phyloP scores from a whole-genome alignment of 2,797 vertebrate genomes.

The Acipenser oxyrinchus region DNA sequence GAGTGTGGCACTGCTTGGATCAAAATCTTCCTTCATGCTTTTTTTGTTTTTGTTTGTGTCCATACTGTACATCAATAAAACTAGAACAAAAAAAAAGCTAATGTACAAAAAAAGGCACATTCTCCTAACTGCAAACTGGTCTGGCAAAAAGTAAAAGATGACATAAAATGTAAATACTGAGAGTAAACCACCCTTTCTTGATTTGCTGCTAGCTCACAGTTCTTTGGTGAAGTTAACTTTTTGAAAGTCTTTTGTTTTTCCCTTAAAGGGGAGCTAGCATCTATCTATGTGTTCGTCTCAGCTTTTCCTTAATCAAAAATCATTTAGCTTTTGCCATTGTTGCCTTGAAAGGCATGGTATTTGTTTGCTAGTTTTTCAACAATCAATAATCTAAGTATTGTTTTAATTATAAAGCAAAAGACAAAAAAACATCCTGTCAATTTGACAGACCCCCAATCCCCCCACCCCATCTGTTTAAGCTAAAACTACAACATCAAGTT shows the following conservation, averaged over 20 bases:
- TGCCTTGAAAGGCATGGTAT: conserved; percentile 54
- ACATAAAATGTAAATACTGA: conserved; percentile 59
- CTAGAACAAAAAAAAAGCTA: conserved; percentile 67
- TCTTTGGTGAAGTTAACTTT: conserved; percentile 79
- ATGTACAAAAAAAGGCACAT: conserved; percentile 91
- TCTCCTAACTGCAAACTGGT: conserved; percentile 81
- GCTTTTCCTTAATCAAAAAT: conserved; percentile 48
- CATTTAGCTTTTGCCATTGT: conserved; percentile 31
- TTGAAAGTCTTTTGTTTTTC: conserved; percentile 66
- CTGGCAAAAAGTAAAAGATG: conserved; percentile 54
- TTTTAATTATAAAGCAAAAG: conserved; percentile 66
- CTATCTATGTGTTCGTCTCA: conserved; percentile 63
- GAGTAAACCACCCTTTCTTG: conserved; percentile 42
- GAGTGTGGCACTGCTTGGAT: conserved; percentile 79
- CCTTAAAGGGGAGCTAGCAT: conserved; percentile 67
- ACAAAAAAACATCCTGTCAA: conserved; percentile 41
- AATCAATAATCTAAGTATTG: conserved; percentile 67
- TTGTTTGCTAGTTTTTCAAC: conserved; percentile 59
- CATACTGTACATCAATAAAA: conserved; percentile 66
- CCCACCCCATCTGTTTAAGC: conserved; percentile 49
- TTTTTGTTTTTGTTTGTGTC: conserved; percentile 50
- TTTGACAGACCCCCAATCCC: conserved; percentile 50
- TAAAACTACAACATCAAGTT: conserved; percentile 72
- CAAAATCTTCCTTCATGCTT: conserved; percentile 78
- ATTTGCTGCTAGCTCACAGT: conserved; percentile 75